Percentiles rank a stretch among this genome's conserved stretches.
Conservation (phyloP, 1,140 invertebrate genomes). For the Nephotettix cincticeps region DNA sequence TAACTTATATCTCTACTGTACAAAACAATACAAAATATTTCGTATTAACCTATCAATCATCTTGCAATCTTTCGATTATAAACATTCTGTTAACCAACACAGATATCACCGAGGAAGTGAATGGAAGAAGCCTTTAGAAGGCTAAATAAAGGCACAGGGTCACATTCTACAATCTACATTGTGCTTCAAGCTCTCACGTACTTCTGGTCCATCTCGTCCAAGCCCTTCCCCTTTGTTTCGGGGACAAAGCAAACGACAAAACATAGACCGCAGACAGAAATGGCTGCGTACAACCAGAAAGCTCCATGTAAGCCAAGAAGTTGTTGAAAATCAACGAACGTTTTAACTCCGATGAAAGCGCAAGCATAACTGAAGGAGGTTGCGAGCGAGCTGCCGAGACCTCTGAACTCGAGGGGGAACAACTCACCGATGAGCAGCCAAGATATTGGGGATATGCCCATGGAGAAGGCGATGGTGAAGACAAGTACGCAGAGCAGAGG, state of each 20-base stretch:
- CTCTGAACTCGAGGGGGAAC: constrained; percentile 81
- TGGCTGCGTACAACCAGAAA: constrained; percentile 86
- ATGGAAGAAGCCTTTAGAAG: neutral
- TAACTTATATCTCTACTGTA: neutral
- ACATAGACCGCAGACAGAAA: constrained; percentile 78
- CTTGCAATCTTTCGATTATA: neutral
- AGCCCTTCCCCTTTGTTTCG: constrained; percentile 83
- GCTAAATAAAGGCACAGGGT: constrained; percentile 2
- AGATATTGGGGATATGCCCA: constrained; percentile 88
- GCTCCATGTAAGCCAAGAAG: constrained; percentile 74
- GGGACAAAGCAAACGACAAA: constrained; percentile 85
- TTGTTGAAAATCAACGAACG: constrained; percentile 77
- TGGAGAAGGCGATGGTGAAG: constrained; percentile 79
- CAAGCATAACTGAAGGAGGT: constrained; percentile 85
- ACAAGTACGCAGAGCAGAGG: constrained; percentile 77
- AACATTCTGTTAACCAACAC: neutral
- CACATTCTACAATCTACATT: neutral
- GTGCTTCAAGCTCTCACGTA: constrained; percentile 26
- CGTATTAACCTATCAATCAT: neutral
- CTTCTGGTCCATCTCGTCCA: constrained; percentile 73
- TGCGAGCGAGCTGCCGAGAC: constrained; percentile 78
- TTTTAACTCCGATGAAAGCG: constrained; percentile 86
- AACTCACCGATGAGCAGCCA: constrained; percentile 85
- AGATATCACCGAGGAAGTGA: constrained; percentile 2
- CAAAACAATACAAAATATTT: constrained; percentile 5